Evolutionary conservation across 2,797 vertebrate genomes (phyloP), one percentile per base, ranked within the genome.

Genomic region (Schizothorax lantsangensis): DNA sequence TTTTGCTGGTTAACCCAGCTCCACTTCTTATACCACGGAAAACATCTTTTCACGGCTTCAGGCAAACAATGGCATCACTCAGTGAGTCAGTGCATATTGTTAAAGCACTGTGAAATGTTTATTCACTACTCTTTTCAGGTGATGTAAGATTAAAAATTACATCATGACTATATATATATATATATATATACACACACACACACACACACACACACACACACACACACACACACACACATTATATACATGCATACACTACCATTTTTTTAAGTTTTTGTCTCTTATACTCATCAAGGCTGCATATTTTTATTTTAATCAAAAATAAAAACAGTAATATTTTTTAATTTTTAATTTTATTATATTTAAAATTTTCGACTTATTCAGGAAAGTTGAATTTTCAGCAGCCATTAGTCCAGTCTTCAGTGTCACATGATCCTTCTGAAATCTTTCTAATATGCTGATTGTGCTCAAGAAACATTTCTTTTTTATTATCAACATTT

Each of bases 1-100:
- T 88, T 88, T 79, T 83, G 79, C 62, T 79, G 62, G 72, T 54
- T 86, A 90, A 86, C 78, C 79, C 72, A 52, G 26, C 45, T 80
- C 5, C 5, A 5, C 38, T 49, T 84, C 59, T 54, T 40, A 62
- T 33, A 49, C 73, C 6, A 17, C 17, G 71, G 23, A 69, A 75
- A 69, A 45, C 72, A 36, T 52, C 1, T 66, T 15, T 83, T 73
- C 14, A 36, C 5, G 23, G 38, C 69, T 86, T 36, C 45, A 77
- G 33, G 45, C 7, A 0, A 75, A 75, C 40, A 38, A 8, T 62
- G 59, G 30, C 33, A 26, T n/a, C 19, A 59, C 57, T 64, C 54
- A 47, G 17, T 64, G 54, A 45, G 26, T 40, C 47, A 45, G 45
- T 49, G n/a, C 14, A 52, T 7, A n/a, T 33, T 30, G 52, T 40